Base-by-base conservation (phyloP, 2,888 invertebrate species). In the Prostheceraeus crozeri region DNA sequence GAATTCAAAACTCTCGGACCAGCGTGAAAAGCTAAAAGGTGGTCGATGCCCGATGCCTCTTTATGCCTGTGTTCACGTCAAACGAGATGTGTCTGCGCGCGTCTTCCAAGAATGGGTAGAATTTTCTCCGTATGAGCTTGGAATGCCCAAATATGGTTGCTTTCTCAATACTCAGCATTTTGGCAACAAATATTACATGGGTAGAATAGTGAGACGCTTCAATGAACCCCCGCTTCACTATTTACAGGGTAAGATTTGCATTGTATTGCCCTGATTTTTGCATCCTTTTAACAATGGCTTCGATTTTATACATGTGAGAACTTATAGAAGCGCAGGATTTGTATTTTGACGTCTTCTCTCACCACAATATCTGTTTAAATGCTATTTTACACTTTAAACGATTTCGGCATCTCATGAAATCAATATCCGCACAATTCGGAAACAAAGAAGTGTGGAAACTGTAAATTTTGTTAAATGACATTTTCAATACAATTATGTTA, bases 101-200 rank as follows among this genome's bases (percentile, higher is more conserved):
- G 74, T 75, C 28, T 78, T 77, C 65, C 78, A 78, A 68, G 78
- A 78, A 67, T 78, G 78, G 78, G 70, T 78, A 1, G 78, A 78
- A 62, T 78, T 78, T 65, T 73, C 76, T 6, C 78, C 78, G 1
- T 78, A 71, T 65, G 78, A 78, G 66, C 74, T 78, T 51, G 77
- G 78, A 8, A 71, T 78, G 61, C 72, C 77, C 8, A 78, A 78
- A 60, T 78, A 78, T 66, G 78, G 76, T 2, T 72, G 75, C 3
- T 78, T 75, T 63, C 74, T 78, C 73, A 71, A 73, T 52, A 69
- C 76, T 1, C 68, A 71, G 31, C 63, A 71, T 35, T 78, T 77
- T 66, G 77, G 77, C 10, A 70, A 71, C 62, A 77, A 76, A 65
- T 74, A 76, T 62, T 77, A 70, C 66, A 70, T 74, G 69, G 77